A percentile compares a stretch with the other conserved stretches of the same genome.
phyloP scores from a whole-genome alignment of 1,140 invertebrate species.

The Calephelis virginiensis region DNA sequence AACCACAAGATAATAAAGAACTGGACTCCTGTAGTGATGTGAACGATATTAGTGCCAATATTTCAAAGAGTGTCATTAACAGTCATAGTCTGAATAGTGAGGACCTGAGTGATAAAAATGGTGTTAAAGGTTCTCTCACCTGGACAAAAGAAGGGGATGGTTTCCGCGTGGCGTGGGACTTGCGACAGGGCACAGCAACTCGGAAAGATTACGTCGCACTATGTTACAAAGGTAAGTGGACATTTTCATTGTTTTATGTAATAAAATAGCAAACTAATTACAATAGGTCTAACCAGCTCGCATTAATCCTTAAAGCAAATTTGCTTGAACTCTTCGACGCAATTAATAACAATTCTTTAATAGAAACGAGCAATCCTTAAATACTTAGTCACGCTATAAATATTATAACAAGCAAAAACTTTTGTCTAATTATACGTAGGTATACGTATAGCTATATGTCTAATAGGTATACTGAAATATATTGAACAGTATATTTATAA shows the following conservation, averaged over 20 bases:
- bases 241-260: background rate
- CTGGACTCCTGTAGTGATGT: slow-evolving; percentile 1
- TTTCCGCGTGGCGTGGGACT: slow-evolving; percentile 47
- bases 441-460: too few species aligned
- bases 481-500: too few species aligned
- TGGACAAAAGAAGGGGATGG: slow-evolving; percentile 49
- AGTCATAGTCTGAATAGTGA: slow-evolving; percentile 42
- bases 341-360: too few species aligned
- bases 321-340: too few species aligned
- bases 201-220: slow-evolving; percentile 60
- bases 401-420: too few species aligned
- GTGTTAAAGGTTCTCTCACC: slow-evolving; percentile 34
- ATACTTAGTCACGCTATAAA: too few species aligned
- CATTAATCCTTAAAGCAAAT: too few species aligned
- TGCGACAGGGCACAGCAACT: slow-evolving; percentile 47
- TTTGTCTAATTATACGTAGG: too few species aligned
- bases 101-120: slow-evolving; percentile 35
- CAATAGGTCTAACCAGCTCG: background rate
- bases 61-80: slow-evolving; percentile 13
- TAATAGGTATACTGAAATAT: too few species aligned
- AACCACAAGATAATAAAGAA: slow-evolving; percentile 17
- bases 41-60: slow-evolving; percentile 46
- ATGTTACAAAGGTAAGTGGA: slow-evolving; percentile 57
- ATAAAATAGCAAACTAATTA: background rate
- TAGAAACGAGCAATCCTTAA: too few species aligned